A percentile compares a stretch with the other conserved stretches of the same genome.
Evolutionary conservation across 1,140 invertebrate species (phyloP).

Genomic region (Aporrectodea caliginosa): DNA sequence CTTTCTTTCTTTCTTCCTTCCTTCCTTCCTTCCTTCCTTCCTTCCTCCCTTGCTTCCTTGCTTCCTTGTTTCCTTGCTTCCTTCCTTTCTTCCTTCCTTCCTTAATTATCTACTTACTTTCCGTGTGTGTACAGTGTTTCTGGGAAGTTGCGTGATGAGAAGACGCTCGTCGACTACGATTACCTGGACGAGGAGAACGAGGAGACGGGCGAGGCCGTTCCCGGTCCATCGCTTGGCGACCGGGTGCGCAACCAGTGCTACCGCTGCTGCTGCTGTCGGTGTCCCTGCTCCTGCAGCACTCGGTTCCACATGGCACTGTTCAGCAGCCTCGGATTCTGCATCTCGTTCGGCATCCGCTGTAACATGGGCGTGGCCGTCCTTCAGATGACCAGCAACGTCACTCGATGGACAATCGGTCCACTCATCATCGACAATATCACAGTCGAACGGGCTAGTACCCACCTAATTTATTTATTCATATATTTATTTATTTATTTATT

Average conservation of each 20-base stretch:
- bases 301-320: slow-evolving; percentile 52
- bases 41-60: too few species aligned
- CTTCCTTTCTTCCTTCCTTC: background rate
- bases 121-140: background rate
- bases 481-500: background rate
- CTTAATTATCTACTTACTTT: background rate
- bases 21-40: too few species aligned
- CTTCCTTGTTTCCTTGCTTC: background rate
- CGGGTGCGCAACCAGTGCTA: background rate
- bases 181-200: slow-evolving; percentile 1
- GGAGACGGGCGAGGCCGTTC: background rate
- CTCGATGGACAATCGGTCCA: background rate
- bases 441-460: background rate
- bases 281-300: slow-evolving; percentile 4
- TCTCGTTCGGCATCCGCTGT: slow-evolving; percentile 56
- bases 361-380: slow-evolving; percentile 96
- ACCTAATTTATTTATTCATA: background rate
- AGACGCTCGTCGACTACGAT: background rate
- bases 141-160: background rate
- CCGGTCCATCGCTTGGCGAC: background rate
- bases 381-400: slow-evolving; percentile 62
- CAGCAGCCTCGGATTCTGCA: slow-evolving; percentile 54
- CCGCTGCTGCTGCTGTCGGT: background rate
- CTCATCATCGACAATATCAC: background rate
- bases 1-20: too few species aligned